These are phyloP conservation scores for Aphrocallistes beatrix DNA, from an alignment of 37 sponge, comb jelly and placozoan genomes.

Conservation along the genomic window DNA sequence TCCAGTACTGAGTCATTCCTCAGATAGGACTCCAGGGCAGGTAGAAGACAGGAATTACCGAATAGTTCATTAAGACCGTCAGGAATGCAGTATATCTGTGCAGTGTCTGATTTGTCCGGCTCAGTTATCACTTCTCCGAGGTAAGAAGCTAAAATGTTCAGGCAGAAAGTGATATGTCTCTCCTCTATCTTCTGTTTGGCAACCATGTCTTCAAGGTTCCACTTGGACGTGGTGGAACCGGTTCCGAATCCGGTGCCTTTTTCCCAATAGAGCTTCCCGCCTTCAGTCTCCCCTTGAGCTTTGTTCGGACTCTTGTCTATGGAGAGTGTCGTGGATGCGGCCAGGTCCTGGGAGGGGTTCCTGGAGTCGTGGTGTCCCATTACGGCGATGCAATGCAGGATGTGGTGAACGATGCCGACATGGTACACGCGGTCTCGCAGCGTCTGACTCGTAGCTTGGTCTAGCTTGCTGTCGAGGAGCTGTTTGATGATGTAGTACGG, in stretches of 20 bases:
- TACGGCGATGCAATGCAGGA: conserved; percentile 39
- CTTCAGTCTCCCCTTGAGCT: neutral
- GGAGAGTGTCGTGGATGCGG: neutral
- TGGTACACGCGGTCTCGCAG: conserved; percentile 19
- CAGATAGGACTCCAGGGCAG: conserved; percentile 58
- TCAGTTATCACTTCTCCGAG: neutral
- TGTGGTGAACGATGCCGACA: conserved; percentile 47
- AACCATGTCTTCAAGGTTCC: conserved; percentile 53
- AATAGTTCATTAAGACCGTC: conserved; percentile 24
- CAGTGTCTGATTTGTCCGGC: neutral
- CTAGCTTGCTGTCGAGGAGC: conserved; percentile 13
- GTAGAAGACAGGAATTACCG: conserved; percentile 51
- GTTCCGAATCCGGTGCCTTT: conserved; percentile 89
- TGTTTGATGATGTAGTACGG: conserved; percentile 39
- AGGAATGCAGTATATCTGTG: neutral
- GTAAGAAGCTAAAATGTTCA: conserved; percentile 20
- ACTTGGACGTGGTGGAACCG: conserved; percentile 56
- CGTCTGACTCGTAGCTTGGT: neutral
- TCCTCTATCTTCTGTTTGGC: conserved; percentile 54
- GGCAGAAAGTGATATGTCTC: conserved; percentile 27
- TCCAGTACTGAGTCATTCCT: conserved; percentile 78
- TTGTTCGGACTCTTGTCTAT: neutral
- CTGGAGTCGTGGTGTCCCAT: conserved; percentile 36
- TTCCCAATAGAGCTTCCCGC: conserved; percentile 62
- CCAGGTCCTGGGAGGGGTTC: conserved; percentile 17